Evolutionary conservation across 2,888 invertebrate genomes (phyloP).

Genomic region (Drosophila eohydei): DNA sequence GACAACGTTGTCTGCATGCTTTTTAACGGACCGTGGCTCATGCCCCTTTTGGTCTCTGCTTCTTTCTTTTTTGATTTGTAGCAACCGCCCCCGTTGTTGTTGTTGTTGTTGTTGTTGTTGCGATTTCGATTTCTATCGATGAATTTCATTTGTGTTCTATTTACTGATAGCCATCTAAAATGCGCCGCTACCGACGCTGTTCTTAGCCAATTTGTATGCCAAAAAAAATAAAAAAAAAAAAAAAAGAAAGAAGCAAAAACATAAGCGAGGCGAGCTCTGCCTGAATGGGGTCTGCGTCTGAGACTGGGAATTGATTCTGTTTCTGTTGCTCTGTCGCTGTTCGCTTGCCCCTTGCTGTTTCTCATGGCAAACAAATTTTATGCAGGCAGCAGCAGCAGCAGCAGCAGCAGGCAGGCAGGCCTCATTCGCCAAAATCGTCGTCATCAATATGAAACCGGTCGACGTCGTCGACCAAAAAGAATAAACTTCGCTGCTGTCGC

Average conservation of each 20-base stretch:
- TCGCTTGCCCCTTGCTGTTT: constrained; percentile 55
- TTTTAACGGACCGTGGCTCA: constrained; percentile 12
- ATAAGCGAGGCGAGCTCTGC: constrained; percentile 1
- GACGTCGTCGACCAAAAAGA: constrained; percentile 5
- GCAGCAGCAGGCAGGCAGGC: constrained; percentile 25
- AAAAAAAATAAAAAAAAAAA: not conserved
- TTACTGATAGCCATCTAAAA: constrained; percentile 83
- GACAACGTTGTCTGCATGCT: constrained; percentile 27
- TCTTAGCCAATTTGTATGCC: constrained; percentile 74
- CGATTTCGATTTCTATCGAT: constrained; percentile 83
- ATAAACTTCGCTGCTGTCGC: constrained; percentile 46
- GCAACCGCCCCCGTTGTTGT: constrained; percentile 45
- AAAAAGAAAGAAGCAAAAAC: not conserved
- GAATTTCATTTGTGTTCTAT: constrained; percentile 83
- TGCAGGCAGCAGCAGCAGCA: constrained; percentile 59
- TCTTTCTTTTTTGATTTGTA: constrained; percentile 43
- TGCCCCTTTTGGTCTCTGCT: not conserved
- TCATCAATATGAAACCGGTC: constrained; percentile 73
- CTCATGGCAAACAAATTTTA: constrained; percentile 75
- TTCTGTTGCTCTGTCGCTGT: not conserved
- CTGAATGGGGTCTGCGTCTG: constrained; percentile 11
- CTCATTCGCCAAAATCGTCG: constrained; percentile 47
- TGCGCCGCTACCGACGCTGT: constrained; percentile 72
- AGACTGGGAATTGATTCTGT: constrained; percentile 17
- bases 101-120: constrained; percentile 27